A percentile compares a stretch with the other conserved stretches of the same genome.
Conservation (phyloP, 2,888 invertebrate genomes). For the Cylindroiulus punctatus region DNA sequence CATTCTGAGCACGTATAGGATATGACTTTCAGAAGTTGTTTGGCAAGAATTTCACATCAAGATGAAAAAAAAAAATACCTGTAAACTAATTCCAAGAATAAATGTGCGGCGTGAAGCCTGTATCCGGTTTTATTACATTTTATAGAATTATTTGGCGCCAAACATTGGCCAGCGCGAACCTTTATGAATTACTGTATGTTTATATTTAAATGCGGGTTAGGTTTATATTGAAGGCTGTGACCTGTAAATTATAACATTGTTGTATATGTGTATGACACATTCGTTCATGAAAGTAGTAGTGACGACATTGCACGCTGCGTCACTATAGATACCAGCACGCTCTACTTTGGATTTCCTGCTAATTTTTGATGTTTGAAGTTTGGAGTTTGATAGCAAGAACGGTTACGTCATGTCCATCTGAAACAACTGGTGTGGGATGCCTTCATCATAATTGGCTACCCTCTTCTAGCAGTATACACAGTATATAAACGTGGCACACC, state of each 20-base stretch:
- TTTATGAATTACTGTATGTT: too few species aligned
- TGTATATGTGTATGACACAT: background rate
- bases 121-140: background rate
- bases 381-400: background rate
- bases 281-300: background rate
- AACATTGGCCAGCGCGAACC: background rate
- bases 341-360: slow-evolving; percentile 15
- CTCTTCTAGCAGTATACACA: background rate
- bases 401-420: background rate
- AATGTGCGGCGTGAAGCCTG: background rate
- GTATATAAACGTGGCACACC: background rate
- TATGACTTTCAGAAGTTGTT: background rate
- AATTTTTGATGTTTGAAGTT: background rate
- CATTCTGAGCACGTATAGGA: background rate
- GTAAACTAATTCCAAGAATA: background rate
- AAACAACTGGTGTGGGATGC: background rate
- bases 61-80: background rate
- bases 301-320: background rate
- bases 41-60: background rate
- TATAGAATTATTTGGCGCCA: background rate
- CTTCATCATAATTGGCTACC: background rate
- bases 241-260: too few species aligned
- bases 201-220: too few species aligned
- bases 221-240: too few species aligned
- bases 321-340: background rate